phyloP scores from a whole-genome alignment of 37 sponge, comb jelly and placozoan genomes.

The Eunapius fragilis region DNA sequence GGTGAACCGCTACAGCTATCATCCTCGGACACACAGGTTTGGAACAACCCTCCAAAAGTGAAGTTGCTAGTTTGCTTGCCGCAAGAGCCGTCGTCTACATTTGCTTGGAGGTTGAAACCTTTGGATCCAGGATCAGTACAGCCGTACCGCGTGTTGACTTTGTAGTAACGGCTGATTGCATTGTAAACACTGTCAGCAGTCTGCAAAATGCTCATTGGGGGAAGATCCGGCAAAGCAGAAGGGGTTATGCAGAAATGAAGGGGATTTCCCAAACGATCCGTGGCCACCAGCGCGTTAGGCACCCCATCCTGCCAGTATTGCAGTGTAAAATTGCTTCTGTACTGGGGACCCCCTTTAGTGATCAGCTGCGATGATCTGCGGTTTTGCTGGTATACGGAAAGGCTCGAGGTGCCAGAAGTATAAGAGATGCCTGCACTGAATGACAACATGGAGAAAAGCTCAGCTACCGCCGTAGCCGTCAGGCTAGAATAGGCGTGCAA shows the following conservation, averaged over 20 bases:
- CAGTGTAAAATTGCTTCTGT: constrained; percentile 14
- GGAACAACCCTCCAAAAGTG: constrained; percentile 56
- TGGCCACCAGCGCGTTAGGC: constrained; percentile 51
- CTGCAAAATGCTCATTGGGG: background rate
- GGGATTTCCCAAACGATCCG: constrained; percentile 49
- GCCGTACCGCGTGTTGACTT: constrained; percentile 40
- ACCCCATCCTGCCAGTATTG: constrained; percentile 36
- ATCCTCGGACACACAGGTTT: constrained; percentile 5
- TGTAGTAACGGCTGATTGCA: constrained; percentile 16
- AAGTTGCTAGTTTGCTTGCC: constrained; percentile 30
- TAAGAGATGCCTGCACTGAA: constrained; percentile 21
- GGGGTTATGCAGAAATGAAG: constrained; percentile 39
- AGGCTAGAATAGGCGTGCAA: background rate
- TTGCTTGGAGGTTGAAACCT: constrained; percentile 42
- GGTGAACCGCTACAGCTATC: background rate
- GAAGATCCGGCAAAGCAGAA: constrained; percentile 34
- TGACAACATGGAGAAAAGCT: constrained; percentile 28
- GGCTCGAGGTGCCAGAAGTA: background rate
- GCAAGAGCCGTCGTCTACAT: constrained; percentile 37
- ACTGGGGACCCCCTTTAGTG: constrained; percentile 43
- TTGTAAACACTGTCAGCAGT: constrained; percentile 8
- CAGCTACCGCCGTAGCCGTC: constrained; percentile 22
- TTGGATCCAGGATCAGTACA: constrained; percentile 37
- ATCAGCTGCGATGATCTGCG: constrained; percentile 14
- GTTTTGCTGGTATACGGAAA: background rate